Conservation (phyloP, 2,888 invertebrate species). For the Neoitamus cyanurus region DNA sequence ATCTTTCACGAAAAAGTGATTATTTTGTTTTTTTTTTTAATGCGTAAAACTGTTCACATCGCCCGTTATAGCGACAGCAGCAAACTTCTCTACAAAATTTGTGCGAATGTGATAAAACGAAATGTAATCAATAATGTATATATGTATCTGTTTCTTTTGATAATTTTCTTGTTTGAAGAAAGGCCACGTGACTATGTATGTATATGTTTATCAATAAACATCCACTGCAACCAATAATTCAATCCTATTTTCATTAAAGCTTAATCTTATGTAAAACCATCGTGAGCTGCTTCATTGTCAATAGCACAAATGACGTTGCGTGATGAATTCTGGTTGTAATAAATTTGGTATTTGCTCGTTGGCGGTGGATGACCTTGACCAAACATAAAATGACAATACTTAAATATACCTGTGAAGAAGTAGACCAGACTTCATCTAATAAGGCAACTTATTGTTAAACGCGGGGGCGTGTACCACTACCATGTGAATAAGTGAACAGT, state of each 20-base stretch:
- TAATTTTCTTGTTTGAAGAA: background rate
- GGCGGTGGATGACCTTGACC: conserved; percentile 43
- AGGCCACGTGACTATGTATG: too few relatives aligned
- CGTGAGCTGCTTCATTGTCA: background rate
- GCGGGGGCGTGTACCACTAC: background rate
- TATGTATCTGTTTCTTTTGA: too few relatives aligned
- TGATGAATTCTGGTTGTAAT: background rate
- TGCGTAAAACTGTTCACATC: too few relatives aligned
- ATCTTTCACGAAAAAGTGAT: too few relatives aligned
- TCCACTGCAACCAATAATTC: background rate
- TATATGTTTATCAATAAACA: background rate
- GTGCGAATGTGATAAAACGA: too few relatives aligned
- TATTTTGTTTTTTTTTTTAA: too few relatives aligned
- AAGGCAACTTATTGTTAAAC: background rate
- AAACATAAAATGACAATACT: background rate
- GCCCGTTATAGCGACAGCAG: too few relatives aligned
- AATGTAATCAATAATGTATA: too few relatives aligned
- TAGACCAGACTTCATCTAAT: background rate
- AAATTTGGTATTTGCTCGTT: conserved; percentile 39
- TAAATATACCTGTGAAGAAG: conserved; percentile 6
- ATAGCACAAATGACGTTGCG: background rate
- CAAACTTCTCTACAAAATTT: too few relatives aligned
- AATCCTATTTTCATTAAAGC: background rate
- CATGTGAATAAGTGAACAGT: background rate
- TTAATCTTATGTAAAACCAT: background rate